Conservation (phyloP, 2,888 invertebrate genomes). For the Ditula angustiorana region DNA sequence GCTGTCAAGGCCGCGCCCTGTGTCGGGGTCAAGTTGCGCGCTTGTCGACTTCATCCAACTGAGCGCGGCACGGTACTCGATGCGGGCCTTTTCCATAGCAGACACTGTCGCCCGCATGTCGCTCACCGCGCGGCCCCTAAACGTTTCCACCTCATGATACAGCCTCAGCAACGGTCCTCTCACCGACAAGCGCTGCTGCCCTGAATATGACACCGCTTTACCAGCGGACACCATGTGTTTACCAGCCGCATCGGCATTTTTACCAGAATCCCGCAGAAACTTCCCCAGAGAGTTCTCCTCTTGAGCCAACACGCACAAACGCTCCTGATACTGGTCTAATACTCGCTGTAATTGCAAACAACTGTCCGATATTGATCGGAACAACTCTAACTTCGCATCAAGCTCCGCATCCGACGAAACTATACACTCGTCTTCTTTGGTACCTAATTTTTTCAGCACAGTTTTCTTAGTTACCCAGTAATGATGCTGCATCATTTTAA, state of each 20-base stretch:
- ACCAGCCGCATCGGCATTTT: constrained; percentile 93
- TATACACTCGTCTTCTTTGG: constrained; percentile 98
- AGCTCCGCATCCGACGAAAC: constrained; percentile 98
- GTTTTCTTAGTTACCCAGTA: constrained; percentile 99
- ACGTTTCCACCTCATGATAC: constrained; percentile 99
- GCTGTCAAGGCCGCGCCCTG: constrained; percentile 96
- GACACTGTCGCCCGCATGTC: constrained; percentile 96
- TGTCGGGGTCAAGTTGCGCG: constrained; percentile 98
- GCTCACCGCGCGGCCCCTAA: constrained; percentile 96
- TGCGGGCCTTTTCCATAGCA: constrained; percentile 97
- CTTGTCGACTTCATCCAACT: constrained; percentile 99
- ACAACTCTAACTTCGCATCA: constrained; percentile 97
- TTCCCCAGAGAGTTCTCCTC: constrained; percentile 98
- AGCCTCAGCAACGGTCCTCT: constrained; percentile 94
- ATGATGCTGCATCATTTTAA: constrained; percentile 93
- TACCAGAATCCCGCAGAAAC: constrained; percentile 97
- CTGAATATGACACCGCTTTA: constrained; percentile 94
- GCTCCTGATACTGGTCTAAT: constrained; percentile 97
- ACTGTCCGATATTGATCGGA: constrained; percentile 96
- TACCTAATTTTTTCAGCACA: constrained; percentile 95
- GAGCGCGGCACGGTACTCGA: constrained; percentile 97
- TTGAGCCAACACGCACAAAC: constrained; percentile 95
- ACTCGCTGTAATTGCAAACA: constrained; percentile 94
- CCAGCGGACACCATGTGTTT: constrained; percentile 87
- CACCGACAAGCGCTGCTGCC: constrained; percentile 96